Evolutionary conservation across 2,797 vertebrate species (phyloP), one percentile per base, ranked within the genome.

Genomic region (Oreortyx pictus): DNA sequence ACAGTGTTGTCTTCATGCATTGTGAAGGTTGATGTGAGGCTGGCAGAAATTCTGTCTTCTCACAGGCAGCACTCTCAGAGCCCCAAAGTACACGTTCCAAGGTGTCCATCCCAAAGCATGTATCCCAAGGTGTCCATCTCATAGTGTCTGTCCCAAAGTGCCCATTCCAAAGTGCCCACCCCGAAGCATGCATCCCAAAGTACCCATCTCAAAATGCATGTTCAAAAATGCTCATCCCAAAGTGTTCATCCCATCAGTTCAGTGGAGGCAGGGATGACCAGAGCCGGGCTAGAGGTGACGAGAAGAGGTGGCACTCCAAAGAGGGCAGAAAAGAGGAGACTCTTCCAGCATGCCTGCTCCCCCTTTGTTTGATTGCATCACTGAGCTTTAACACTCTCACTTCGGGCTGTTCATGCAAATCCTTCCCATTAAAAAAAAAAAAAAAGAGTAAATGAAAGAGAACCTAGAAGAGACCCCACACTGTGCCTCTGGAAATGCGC

Each of bases 401-500:
- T 95, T 86, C 25, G 67, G 76, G 90, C 72, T 91, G 54, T 77
- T 96, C 93, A 87, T 96, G 94, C 93, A 96, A 96, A 96, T 93
- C 94, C 75, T 88, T 86, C 44, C 90, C 81, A 66, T 12, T 80
- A 23, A 82, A 94, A 92, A 46, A 24, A 29, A 16, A 49, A 24
- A 80, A 94, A 92, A 46, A 24, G 29, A 16, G 24, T 9, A 89
- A 96, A 94, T 14, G 59, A 60, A 78, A 86, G 89, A 86, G 86
- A 88, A 82, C 82, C 67, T 56, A 88, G 86, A 92, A 76, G 66
- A 90, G 76, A 95, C 71, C 77, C 96, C 95, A 96, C 96, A 70
- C 71, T 93, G 87, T 18, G 86, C 90, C 79, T 86, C 90, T 92
- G 89, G 95, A 96, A 97, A 87, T 43, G 86, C 93, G 92, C 47